phyloP scores from a whole-genome alignment of 1,140 invertebrate species.

The Papilio machaon region DNA sequence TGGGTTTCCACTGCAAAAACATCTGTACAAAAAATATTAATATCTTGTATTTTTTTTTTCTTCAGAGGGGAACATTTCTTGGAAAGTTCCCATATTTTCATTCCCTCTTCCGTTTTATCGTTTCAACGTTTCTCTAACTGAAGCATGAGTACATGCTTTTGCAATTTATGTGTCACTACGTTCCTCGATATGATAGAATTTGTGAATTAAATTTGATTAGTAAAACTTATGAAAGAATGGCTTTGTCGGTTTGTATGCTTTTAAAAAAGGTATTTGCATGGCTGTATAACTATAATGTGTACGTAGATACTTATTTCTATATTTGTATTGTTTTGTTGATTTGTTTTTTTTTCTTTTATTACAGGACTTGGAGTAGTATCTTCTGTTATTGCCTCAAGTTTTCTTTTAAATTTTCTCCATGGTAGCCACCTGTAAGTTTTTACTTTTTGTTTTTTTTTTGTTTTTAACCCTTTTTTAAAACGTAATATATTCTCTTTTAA shows the following conservation, averaged over 20 bases:
- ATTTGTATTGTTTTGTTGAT: constrained; percentile 53
- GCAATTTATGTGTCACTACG: no score
- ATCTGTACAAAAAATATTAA: no score
- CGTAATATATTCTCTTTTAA: constrained; percentile 15
- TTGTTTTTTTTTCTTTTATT: constrained; percentile 65
- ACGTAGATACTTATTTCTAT: constrained; percentile 36
- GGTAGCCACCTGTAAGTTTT: constrained; percentile 75
- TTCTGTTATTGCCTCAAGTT: constrained; percentile 53
- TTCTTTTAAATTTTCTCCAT: constrained; percentile 69
- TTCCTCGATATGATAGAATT: no score
- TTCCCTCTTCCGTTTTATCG: not conserved
- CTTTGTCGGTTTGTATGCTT: no score
- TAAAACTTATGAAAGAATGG: no score
- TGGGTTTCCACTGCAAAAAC: no score
- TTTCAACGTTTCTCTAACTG: no score
- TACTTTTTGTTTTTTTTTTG: constrained; percentile 50
- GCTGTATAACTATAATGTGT: constrained; percentile 5
- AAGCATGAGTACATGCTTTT: no score
- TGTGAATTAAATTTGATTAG: no score
- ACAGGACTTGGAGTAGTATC: constrained; percentile 59
- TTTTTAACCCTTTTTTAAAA: not conserved
- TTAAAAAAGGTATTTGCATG: no score
- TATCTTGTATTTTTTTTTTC: no score
- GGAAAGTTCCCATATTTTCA: not conserved
- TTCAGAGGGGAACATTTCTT: no score